A percentile compares a stretch with the other conserved stretches of the same genome.
Evolutionary conservation across 1,140 invertebrate genomes (phyloP).

Genomic region (Pogonomyrmex californicus): DNA sequence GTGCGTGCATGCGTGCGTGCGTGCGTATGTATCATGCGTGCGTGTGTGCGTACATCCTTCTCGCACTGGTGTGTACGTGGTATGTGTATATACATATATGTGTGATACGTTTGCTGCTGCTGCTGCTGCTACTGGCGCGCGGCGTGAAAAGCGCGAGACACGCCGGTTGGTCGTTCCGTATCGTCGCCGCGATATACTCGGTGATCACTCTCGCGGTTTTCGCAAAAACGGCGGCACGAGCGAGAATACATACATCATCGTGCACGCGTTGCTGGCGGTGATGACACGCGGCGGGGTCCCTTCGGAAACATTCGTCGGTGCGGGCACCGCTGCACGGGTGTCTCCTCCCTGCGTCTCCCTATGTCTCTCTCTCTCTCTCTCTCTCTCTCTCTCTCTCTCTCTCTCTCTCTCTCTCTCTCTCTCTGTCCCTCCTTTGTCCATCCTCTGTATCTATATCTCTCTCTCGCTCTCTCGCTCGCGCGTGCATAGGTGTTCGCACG

Average conservation of each 20-base stretch:
- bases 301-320: background rate
- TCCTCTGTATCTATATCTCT: background rate
- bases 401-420: background rate
- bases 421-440: constrained; percentile 51
- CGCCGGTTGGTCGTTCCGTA: background rate
- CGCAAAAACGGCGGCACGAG: background rate
- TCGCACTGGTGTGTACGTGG: constrained; percentile 62
- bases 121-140: background rate
- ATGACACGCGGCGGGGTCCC: constrained; percentile 36
- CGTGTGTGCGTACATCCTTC: background rate
- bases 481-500: constrained; percentile 61
- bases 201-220: background rate
- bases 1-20: constrained; percentile 9
- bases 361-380: background rate
- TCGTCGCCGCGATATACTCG: background rate
- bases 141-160: constrained; percentile 31
- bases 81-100: constrained; percentile 40
- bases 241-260: background rate
- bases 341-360: constrained; percentile 37
- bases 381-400: background rate
- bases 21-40: constrained; percentile 39
- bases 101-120: background rate
- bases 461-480: constrained; percentile 60
- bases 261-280: constrained; percentile 3
- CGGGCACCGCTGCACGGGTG: constrained; percentile 8